Evolutionary conservation across 1,140 invertebrate genomes (phyloP).

Genomic region (Penaeus vannamei): DNA sequence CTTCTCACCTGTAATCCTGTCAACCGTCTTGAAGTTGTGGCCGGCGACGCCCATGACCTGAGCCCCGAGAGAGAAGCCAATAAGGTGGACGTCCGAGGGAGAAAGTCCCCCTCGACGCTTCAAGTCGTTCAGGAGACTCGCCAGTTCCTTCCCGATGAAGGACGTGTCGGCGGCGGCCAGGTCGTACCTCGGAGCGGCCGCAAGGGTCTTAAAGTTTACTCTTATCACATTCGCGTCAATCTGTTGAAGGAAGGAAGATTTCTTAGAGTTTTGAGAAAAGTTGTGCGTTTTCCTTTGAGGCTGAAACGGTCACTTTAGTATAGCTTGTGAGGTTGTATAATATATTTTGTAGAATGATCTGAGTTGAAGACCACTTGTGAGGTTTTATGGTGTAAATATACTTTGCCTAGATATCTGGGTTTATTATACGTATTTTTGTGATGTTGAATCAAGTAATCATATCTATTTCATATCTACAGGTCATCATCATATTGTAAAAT

Average conservation of each 20-base stretch:
- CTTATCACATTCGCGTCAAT: neutral
- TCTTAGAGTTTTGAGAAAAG: neutral
- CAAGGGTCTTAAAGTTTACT: neutral
- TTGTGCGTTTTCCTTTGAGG: too few species aligned
- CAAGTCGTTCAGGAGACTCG: neutral
- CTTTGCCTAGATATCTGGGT: too few species aligned
- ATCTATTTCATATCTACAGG: too few species aligned
- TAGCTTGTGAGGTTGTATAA: neutral
- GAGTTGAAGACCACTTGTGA: too few species aligned
- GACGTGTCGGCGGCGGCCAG: neutral
- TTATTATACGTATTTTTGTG: too few species aligned
- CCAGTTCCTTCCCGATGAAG: neutral
- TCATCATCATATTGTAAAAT: too few species aligned
- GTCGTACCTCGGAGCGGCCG: neutral
- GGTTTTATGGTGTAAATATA: too few species aligned
- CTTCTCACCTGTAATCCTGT: constrained; percentile 7
- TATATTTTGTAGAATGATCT: too few species aligned
- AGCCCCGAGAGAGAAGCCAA: constrained; percentile 20
- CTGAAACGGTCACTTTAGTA: neutral
- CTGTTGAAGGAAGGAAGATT: neutral
- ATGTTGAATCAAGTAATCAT: too few species aligned
- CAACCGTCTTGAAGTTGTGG: neutral
- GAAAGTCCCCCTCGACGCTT: neutral
- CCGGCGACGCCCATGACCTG: neutral
- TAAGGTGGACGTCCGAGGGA: neutral